Evolutionary conservation across 2,888 invertebrate genomes (phyloP), one percentile per base, ranked within the genome.

Genomic region (Drosophila gaucha): DNA sequence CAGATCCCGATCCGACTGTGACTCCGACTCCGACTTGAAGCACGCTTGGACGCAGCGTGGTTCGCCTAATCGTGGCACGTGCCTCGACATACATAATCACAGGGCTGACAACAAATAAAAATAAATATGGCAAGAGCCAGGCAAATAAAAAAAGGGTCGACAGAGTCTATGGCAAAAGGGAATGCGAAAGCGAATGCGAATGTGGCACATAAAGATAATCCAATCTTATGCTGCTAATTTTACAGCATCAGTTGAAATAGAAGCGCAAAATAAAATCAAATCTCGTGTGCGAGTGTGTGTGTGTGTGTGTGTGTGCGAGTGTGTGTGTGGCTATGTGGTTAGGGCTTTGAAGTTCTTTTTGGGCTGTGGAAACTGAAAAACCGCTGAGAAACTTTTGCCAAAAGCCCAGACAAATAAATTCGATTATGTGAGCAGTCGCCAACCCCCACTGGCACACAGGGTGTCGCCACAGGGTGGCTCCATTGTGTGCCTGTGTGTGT

Each of bases 221-320:
- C 87, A 88, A 87, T 86, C 88, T 84, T 88, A 86, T 84, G 85
- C 80, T 88, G 87, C 85, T 85, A 85, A 85, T 85, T 85, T 88
- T 78, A 76, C 82, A 88, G 75, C 82, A 82, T 62, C 69, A 72
- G 65, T 67, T 68, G 44, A 33, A 49, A 68, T 71, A 49, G 77
- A 67, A 75, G 65, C 57, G 62, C 72, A 68, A 78, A 71, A 65
- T 60, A 59, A 69, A 82, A 78, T 66, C 71, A 82, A 80, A 84
- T 86, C 74, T 77, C 67, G 67, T 65, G 36, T 49, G 54, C 10
- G 24, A n/a, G 44, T 16, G 26, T 31, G 46, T 26, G 39, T 39
- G 63, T 22, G 68, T 22, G 30, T 26, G 50, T 26, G 36, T 44
- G 41, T 43, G 62, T 12, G 43, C 35, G 36, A 24, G 47, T 24